Evolutionary conservation across 2,888 invertebrate genomes (phyloP).

Genomic region (Nymphalis urticae): DNA sequence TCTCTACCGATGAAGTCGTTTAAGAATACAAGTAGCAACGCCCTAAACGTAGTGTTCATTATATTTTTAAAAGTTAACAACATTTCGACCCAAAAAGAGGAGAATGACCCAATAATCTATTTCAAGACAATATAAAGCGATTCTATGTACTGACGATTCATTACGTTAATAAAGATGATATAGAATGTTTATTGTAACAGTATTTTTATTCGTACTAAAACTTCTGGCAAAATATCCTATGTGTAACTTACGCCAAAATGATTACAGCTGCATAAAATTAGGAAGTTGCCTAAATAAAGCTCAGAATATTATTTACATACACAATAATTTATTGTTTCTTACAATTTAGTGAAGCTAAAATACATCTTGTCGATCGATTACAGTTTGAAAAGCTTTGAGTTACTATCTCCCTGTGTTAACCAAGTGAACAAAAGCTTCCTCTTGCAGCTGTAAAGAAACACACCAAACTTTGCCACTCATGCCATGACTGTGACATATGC

Average conservation of each 20-base stretch:
- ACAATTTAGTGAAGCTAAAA: constrained; percentile 82
- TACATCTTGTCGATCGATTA: constrained; percentile 79
- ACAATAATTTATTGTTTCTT: constrained; percentile 82
- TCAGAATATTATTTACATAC: constrained; percentile 79
- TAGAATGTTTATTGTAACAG: constrained; percentile 17
- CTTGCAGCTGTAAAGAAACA: constrained; percentile 69
- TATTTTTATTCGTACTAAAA: constrained; percentile 22
- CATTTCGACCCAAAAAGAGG: constrained; percentile 33
- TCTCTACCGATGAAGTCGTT: constrained; percentile 3
- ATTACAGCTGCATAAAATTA: constrained; percentile 53
- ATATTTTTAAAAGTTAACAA: constrained; percentile 1
- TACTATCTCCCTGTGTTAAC: constrained; percentile 71
- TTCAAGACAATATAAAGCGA: constrained; percentile 26
- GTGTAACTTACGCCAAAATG: constrained; percentile 42
- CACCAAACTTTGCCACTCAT: constrained; percentile 67
- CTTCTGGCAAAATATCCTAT: constrained; percentile 28
- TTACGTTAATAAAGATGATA: constrained; percentile 20
- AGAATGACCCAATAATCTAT: constrained; percentile 34
- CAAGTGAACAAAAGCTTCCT: constrained; percentile 72
- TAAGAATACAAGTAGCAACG: not conserved
- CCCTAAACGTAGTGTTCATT: constrained; percentile 1
- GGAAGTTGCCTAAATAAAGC: constrained; percentile 77
- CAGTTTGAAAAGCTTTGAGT: constrained; percentile 78
- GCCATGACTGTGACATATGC: constrained; percentile 48
- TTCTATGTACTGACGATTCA: constrained; percentile 17